Conservation (phyloP, 2,113 vertebrate species). For the Barbus barbus region DNA sequence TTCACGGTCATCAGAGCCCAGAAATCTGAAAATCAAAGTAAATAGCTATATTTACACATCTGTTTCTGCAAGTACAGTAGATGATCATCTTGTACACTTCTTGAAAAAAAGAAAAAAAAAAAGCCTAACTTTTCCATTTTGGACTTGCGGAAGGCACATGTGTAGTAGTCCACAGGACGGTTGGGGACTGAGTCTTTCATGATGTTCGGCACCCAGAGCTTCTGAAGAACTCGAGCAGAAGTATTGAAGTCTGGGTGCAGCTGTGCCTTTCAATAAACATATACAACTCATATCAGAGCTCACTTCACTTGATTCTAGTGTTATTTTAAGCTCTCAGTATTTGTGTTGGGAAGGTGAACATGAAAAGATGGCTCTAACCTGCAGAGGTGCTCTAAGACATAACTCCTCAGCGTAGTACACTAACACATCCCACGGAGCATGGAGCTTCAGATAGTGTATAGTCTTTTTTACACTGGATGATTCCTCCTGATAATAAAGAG, state of each 20-base stretch:
- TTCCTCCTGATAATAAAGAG: slow-evolving; percentile 72
- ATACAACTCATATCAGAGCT: not conserved
- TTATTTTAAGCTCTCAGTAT: not conserved
- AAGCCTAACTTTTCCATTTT: slow-evolving; percentile 69
- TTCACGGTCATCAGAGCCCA: slow-evolving; percentile 69
- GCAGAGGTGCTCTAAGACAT: slow-evolving; percentile 72
- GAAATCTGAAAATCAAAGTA: slow-evolving; percentile 67
- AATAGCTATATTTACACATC: not conserved
- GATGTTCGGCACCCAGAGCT: slow-evolving; percentile 68
- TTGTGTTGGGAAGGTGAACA: not conserved
- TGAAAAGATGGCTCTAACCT: slow-evolving; percentile 65
- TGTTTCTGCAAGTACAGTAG: not conserved
- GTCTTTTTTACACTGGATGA: slow-evolving; percentile 71
- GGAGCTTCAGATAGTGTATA: slow-evolving; percentile 76
- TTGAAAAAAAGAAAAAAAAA: not conserved
- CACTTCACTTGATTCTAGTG: not conserved
- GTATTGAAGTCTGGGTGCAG: slow-evolving; percentile 71
- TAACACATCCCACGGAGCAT: slow-evolving; percentile 73
- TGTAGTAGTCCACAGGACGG: slow-evolving; percentile 75
- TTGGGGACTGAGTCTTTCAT: slow-evolving; percentile 74
- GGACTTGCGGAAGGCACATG: slow-evolving; percentile 75
- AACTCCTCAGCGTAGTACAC: slow-evolving; percentile 75
- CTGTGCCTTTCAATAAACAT: slow-evolving; percentile 67
- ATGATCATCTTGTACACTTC: not conserved
- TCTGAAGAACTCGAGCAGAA: slow-evolving; percentile 66